phyloP scores from a whole-genome alignment of 2,797 vertebrate species.

The Karalla daura region DNA sequence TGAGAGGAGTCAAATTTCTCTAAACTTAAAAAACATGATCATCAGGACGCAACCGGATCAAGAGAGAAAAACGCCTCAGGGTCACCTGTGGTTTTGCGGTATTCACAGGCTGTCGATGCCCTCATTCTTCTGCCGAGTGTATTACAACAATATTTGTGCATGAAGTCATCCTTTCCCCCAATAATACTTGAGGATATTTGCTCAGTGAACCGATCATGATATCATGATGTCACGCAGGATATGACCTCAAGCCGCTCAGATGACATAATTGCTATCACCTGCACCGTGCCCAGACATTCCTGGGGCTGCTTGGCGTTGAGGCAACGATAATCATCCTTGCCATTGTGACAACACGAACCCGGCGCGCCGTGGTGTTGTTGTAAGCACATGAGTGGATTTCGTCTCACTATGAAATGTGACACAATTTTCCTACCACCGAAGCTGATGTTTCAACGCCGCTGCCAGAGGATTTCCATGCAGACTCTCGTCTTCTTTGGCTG shows the following conservation, averaged over 20 bases:
- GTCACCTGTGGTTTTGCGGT: slow-evolving; percentile 31
- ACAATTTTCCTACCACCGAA: slow-evolving; percentile 43
- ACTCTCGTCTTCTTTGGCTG: slow-evolving; percentile 57
- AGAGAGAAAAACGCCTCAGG: slow-evolving; percentile 9
- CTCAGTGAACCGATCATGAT: slow-evolving; percentile 45
- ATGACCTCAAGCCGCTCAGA: slow-evolving; percentile 61
- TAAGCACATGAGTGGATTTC: slow-evolving; percentile 31
- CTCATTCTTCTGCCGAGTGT: slow-evolving; percentile 62
- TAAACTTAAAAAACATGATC: background rate
- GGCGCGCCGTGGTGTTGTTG: slow-evolving; percentile 15
- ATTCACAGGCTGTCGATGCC: slow-evolving; percentile 60
- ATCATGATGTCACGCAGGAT: slow-evolving; percentile 63
- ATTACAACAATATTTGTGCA: slow-evolving; percentile 65
- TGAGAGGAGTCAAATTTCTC: background rate
- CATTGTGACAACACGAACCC: slow-evolving; percentile 34
- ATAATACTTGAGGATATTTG: slow-evolving; percentile 55
- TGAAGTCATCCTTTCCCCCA: slow-evolving; percentile 57
- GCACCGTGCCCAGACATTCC: slow-evolving; percentile 58
- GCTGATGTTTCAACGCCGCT: slow-evolving; percentile 28
- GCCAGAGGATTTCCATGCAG: slow-evolving; percentile 52
- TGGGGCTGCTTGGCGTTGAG: slow-evolving; percentile 29
- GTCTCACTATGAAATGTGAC: slow-evolving; percentile 53
- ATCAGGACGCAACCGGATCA: slow-evolving; percentile 2
- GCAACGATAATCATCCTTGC: slow-evolving; percentile 32
- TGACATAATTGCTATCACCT: slow-evolving; percentile 76